Conservation (phyloP, 2,113 vertebrate species). For the Oncorhynchus mykiss region DNA sequence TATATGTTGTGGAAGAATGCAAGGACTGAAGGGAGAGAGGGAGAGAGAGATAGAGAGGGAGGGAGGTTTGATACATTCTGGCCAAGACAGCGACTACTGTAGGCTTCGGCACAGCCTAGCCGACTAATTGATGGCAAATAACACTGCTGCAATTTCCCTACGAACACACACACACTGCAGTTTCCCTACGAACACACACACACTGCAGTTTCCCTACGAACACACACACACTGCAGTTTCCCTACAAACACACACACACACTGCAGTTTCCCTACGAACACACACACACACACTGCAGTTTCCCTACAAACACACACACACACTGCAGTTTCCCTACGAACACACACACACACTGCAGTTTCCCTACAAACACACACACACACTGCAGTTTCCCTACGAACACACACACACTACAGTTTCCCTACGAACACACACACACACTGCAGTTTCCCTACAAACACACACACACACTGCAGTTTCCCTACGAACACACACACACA, state of each 20-base stretch:
- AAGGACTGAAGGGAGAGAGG: constrained; percentile 8
- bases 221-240: too few relatives aligned
- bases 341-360: constrained; percentile 60
- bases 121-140: constrained; percentile 75
- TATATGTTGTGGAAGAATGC: too few relatives aligned
- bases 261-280: too few relatives aligned
- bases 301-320: background rate
- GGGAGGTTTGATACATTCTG: constrained; percentile 41
- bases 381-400: constrained; percentile 39
- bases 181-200: too few relatives aligned
- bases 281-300: too few relatives aligned
- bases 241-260: too few relatives aligned
- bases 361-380: background rate
- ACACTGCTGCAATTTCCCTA: constrained; percentile 48
- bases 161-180: too few relatives aligned
- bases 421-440: background rate
- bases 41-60: constrained; percentile 13
- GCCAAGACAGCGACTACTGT: constrained; percentile 54
- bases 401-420: constrained; percentile 56
- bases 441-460: constrained; percentile 39
- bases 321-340: constrained; percentile 35
- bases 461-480: constrained; percentile 56
- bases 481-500: constrained; percentile 23
- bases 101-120: constrained; percentile 51
- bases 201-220: too few relatives aligned